These are phyloP conservation scores for Melipona bicolor DNA, from an alignment of 2,888 invertebrate species.

Conservation along the genomic window DNA sequence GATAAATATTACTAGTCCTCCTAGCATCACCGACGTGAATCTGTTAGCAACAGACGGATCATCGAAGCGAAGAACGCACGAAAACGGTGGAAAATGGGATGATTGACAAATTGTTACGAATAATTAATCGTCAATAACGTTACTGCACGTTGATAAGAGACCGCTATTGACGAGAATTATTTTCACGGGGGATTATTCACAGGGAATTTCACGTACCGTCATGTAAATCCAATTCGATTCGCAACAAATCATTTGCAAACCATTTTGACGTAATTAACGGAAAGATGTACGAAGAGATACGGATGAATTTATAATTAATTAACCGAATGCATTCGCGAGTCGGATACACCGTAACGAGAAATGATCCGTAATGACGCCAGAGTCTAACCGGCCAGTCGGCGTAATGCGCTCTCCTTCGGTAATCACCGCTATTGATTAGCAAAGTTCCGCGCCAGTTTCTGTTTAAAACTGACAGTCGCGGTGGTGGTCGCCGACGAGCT, in stretches of 20 bases:
- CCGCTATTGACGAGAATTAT: not conserved
- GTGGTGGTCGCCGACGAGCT: conserved; percentile 13
- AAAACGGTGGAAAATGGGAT: no score
- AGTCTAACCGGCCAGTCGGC: conserved; percentile 30
- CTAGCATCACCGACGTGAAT: not conserved
- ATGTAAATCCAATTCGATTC: not conserved
- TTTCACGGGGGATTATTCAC: not conserved
- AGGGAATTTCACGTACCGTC: not conserved
- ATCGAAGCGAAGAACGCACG: not conserved
- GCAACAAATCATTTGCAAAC: not conserved
- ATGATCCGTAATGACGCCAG: conserved; percentile 35
- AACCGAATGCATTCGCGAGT: not conserved
- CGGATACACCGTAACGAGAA: conserved; percentile 18
- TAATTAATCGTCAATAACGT: conserved; percentile 1
- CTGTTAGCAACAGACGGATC: no score
- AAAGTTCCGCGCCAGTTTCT: conserved; percentile 60
- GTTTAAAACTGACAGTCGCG: conserved; percentile 39
- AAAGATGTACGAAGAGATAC: not conserved
- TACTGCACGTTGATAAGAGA: not conserved
- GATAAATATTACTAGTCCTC: not conserved
- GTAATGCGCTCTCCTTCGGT: conserved; percentile 48
- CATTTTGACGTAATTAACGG: not conserved
- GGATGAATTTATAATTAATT: conserved; percentile 22
- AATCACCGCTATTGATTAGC: conserved; percentile 74
- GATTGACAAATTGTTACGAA: not conserved